Base-by-base conservation (phyloP, 2,113 vertebrate species). In the Spermophilus dauricus region DNA sequence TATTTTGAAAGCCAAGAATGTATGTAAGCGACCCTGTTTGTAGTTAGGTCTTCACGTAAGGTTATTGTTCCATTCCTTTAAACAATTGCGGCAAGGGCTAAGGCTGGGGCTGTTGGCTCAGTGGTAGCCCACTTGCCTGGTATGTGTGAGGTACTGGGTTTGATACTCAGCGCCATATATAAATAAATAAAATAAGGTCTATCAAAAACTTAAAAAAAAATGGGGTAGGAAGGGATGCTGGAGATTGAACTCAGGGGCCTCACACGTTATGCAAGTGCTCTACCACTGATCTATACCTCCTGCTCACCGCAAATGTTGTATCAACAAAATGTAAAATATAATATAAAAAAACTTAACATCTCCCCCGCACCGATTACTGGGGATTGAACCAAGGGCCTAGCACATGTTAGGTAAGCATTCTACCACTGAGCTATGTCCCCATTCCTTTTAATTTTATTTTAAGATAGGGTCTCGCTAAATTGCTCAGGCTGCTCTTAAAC, bases 21-120 rank as follows among this genome's bases (percentile, higher is more conserved):
- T 34, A 18, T 2, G 5, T 32, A 73, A 1, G 5, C 48, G 37
- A 48, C 12, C 16, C 22, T 73, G 10, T 82, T 96, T 26, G 42
- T 4, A 69, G 0, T 78, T 32, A 65, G 30, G 32, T 81, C 56
- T 95, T 6, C 51, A 51, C 30, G 45, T 84, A 70, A 70, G 28
- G 39, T 83, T 77, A 73, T 83, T 75, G 39, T 86, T 67, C 37
- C 70, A 30, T 89, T 78, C 5, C 81, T 90, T 81, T 78, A 83
- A 65, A 56, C 45, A 37, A 91, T 81, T 83, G 45, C 45, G 1
- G 45, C 45, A 45, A 45, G 45, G 45, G 45, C 45, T 45, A 8
- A 45, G 45, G 45, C 45, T 45, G 8, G 8, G 45, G 8, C 45
- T 45, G 45, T 45, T 9, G 45, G 45, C 45, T 45, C 45, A 45